Evolutionary conservation across 2,888 invertebrate species (phyloP).

Genomic region (Ceraclea dissimilis): DNA sequence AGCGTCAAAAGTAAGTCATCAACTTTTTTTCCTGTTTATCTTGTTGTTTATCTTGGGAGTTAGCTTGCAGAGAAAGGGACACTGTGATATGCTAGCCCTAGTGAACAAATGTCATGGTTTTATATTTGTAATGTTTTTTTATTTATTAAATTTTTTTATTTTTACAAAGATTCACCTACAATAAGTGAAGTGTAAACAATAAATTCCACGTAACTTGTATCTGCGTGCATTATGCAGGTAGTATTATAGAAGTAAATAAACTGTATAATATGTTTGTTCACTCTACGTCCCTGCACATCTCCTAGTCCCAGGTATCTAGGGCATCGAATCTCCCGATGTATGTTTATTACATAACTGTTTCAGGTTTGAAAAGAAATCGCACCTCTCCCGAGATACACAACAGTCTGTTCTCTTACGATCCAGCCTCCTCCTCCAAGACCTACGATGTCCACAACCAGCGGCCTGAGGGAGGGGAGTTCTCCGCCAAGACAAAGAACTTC

Average conservation of each 20-base stretch:
- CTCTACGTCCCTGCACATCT: too few relatives aligned
- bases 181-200: not conserved
- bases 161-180: not conserved
- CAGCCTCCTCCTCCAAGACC: not conserved
- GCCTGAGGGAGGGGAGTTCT: not conserved
- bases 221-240: not conserved
- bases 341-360: too few relatives aligned
- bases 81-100: not conserved
- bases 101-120: not conserved
- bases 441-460: not conserved
- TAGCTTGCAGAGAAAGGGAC: not conserved
- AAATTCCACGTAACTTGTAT: too few relatives aligned
- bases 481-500: conserved; percentile 7
- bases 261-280: too few relatives aligned
- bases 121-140: not conserved
- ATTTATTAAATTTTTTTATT: not conserved
- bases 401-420: conserved; percentile 21
- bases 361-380: conserved; percentile 18
- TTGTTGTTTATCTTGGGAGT: conserved; percentile 14
- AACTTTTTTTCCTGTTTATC: too few relatives aligned
- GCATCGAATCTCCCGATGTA: too few relatives aligned
- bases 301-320: too few relatives aligned
- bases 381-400: conserved; percentile 19
- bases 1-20: conserved; percentile 38
- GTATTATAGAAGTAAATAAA: too few relatives aligned